These are phyloP conservation scores for Apantesis nais DNA, from an alignment of 2,888 invertebrate genomes.

Conservation along the genomic window DNA sequence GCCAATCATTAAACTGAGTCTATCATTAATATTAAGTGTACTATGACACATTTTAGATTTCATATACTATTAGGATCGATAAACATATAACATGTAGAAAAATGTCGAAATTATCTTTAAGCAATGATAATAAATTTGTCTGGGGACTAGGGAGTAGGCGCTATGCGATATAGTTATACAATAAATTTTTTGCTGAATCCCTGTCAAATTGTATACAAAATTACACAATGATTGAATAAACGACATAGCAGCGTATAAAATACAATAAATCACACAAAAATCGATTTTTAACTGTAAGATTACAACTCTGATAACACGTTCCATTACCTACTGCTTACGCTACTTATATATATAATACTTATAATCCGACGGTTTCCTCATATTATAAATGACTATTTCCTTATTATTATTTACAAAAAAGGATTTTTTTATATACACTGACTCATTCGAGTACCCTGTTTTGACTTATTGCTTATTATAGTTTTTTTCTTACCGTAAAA, in stretches of 20 bases:
- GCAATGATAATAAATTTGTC: constrained; percentile 8
- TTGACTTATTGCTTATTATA: too few species aligned
- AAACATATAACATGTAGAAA: background rate
- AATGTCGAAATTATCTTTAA: background rate
- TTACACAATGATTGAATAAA: too few species aligned
- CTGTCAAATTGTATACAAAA: too few species aligned
- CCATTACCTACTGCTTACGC: background rate
- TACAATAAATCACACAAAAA: constrained; percentile 23
- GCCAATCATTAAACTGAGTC: background rate
- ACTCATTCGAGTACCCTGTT: background rate
- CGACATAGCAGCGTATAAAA: constrained; percentile 18
- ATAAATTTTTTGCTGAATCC: constrained; percentile 16
- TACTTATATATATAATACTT: background rate
- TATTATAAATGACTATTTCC: background rate
- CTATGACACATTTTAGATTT: background rate
- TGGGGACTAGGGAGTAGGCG: constrained; percentile 22
- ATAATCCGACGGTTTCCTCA: background rate
- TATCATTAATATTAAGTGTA: background rate
- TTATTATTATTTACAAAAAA: background rate
- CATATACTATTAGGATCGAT: background rate
- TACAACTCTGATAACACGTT: background rate
- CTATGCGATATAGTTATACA: constrained; percentile 31
- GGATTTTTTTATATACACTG: background rate
- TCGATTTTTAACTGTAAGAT: background rate
- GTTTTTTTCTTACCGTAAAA: too few species aligned